Evolutionary conservation across 35 echinoderm and acorn worm genomes (phyloP).

Genomic region (Diadema setosum): DNA sequence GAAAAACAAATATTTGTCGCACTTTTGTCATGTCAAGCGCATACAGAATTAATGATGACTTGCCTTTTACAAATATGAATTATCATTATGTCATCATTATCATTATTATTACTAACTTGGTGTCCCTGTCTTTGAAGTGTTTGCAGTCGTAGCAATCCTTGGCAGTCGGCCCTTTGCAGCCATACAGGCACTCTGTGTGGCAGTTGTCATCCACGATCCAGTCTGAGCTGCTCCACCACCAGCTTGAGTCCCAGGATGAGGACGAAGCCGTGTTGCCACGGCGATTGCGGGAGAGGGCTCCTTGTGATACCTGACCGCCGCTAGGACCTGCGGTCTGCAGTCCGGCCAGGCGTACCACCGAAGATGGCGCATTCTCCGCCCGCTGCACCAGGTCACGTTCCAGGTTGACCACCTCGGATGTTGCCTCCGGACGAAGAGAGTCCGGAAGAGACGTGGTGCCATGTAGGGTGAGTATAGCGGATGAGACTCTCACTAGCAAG

Average conservation of each 20-base stretch:
- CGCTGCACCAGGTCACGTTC: background rate
- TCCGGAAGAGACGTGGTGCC: constrained; percentile 1
- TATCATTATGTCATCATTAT: no score
- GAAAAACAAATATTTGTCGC: no score
- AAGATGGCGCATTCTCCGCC: background rate
- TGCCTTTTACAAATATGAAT: no score
- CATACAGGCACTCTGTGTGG: constrained; percentile 49
- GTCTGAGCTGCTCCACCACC: constrained; percentile 27
- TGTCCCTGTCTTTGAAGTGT: constrained; percentile 56
- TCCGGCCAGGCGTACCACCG: background rate
- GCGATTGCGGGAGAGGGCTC: background rate
- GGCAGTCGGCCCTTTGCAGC: constrained; percentile 34
- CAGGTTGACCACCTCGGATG: background rate
- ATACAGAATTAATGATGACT: no score
- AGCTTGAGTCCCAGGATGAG: background rate
- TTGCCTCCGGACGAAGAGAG: background rate
- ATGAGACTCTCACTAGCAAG: background rate
- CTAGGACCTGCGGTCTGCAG: background rate
- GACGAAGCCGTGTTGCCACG: background rate
- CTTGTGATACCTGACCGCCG: background rate
- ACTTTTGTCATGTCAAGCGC: no score
- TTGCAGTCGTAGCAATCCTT: constrained; percentile 60
- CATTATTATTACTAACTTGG: constrained; percentile 57
- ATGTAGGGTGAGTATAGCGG: background rate
- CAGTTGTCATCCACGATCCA: background rate